Base-by-base conservation (phyloP, 2,797 vertebrate genomes). In the Cossypha caffra region DNA sequence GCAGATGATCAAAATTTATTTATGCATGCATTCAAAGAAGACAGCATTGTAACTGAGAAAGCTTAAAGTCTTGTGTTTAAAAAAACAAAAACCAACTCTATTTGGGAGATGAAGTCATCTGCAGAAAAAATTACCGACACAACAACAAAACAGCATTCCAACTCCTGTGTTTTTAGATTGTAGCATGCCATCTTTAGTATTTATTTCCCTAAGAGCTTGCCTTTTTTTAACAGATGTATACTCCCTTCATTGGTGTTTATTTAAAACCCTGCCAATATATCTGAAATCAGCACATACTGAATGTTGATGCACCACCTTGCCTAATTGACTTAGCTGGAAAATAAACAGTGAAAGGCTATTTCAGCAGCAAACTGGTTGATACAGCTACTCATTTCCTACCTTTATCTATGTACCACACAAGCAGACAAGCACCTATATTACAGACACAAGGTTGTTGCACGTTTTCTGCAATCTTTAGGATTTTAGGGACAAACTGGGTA, bases 341-440 rank as follows among this genome's bases (percentile, higher is more conserved):
- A 96, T 96, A 97, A 97, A 97, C 94, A 94, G 95, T 88, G 96
- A 95, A 91, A 97, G 98, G 98, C 97, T 98, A 98, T 98, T 99
- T 98, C 97, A 97, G 97, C 94, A 98, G 98, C 98, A 98, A 99
- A 98, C 98, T 90, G 83, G 87, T 85, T 95, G 96, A 94, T 96
- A 81, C 12, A 90, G 89, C 89, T 90, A 91, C 94, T 93, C 94
- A 74, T 96, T 97, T 93, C 81, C 58, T 91, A 90, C 90, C 95
- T 98, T 97, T 97, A 95, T 98, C 96, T 96, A 11, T 33, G 84
- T 83, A 76, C 90, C 86, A 88, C 96, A 96, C 88, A 93, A 78
- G 78, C 73, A 93, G 90, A 92, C 69, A 92, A 78, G 62, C 71
- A 51, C 55, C 94, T 45, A 85, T 38, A 96, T 95, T 71, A 62